Percentiles rank a stretch among this genome's conserved stretches.
Conservation (phyloP, 2,888 invertebrate species). For the Drosophila histrio region DNA sequence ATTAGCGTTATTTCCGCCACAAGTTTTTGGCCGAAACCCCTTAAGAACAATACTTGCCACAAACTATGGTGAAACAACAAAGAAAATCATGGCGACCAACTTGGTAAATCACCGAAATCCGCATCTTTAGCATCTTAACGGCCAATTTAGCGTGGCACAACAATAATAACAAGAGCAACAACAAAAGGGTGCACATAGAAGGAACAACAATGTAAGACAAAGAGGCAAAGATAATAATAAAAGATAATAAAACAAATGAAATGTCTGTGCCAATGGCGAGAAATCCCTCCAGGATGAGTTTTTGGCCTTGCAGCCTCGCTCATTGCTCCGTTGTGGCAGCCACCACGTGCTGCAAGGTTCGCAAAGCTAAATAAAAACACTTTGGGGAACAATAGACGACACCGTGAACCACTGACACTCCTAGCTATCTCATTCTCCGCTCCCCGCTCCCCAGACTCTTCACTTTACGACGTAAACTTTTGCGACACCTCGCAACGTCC, state of each 20-base stretch:
- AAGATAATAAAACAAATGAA: constrained; percentile 76
- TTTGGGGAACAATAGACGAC: constrained; percentile 76
- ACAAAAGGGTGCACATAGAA: constrained; percentile 20
- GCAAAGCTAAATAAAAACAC: constrained; percentile 71
- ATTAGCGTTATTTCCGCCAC: constrained; percentile 75
- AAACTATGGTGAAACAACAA: constrained; percentile 33
- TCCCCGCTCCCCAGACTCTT: background rate
- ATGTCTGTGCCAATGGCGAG: constrained; percentile 52
- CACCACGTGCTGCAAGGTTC: constrained; percentile 5
- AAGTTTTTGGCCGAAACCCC: constrained; percentile 27
- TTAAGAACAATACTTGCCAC: constrained; percentile 10
- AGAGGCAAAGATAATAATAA: constrained; percentile 63
- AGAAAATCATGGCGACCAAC: constrained; percentile 42
- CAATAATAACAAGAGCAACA: background rate
- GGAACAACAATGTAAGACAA: constrained; percentile 49
- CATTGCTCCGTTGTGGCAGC: constrained; percentile 6
- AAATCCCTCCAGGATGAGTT: constrained; percentile 1
- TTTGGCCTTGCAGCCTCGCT: constrained; percentile 8
- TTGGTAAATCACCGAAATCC: constrained; percentile 72
- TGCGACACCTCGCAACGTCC: constrained; percentile 50
- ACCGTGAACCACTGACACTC: constrained; percentile 31
- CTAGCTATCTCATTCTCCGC: background rate
- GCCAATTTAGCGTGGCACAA: constrained; percentile 71
- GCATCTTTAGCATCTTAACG: constrained; percentile 79
- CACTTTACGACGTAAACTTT: constrained; percentile 48